Conservation (phyloP, 2,797 vertebrate species). For the Picus viridis region DNA sequence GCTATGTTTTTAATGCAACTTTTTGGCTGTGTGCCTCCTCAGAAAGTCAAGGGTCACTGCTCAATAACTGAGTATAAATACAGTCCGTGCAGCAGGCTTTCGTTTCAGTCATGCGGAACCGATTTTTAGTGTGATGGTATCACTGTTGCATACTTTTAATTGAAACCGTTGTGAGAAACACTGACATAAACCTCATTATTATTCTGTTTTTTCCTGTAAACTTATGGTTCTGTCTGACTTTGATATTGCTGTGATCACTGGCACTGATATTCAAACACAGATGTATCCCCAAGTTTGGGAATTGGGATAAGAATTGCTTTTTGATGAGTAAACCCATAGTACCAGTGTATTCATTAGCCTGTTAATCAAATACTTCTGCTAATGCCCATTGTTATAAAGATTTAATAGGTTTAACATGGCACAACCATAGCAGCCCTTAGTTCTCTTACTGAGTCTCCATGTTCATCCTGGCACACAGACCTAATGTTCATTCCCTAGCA, state of each 20-base stretch:
- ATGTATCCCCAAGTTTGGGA: conserved; percentile 19
- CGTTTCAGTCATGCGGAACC: conserved; percentile 72
- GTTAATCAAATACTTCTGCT: conserved; percentile 48
- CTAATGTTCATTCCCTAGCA: not conserved
- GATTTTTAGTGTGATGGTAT: conserved; percentile 72
- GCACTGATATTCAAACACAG: conserved; percentile 19
- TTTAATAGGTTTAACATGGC: conserved; percentile 37
- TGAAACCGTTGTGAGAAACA: conserved; percentile 65
- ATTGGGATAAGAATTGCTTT: conserved; percentile 41
- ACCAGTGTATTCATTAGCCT: conserved; percentile 40
- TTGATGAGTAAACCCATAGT: conserved; percentile 47
- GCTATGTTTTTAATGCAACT: conserved; percentile 72
- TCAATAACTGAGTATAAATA: conserved; percentile 73
- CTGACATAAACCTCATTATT: conserved; percentile 67
- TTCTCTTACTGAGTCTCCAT: not conserved
- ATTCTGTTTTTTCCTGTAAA: conserved; percentile 52
- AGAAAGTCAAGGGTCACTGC: conserved; percentile 68
- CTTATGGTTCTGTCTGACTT: conserved; percentile 34
- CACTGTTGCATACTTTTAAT: conserved; percentile 71
- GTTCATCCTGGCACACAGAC: not conserved
- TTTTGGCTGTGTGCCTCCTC: conserved; percentile 70
- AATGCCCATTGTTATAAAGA: conserved; percentile 35
- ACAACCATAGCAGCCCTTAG: not conserved
- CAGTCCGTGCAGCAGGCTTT: conserved; percentile 43
- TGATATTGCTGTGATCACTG: conserved; percentile 46